phyloP scores from a whole-genome alignment of 2,113 vertebrate species.

The Sinocyclocheilus anshuiensis region DNA sequence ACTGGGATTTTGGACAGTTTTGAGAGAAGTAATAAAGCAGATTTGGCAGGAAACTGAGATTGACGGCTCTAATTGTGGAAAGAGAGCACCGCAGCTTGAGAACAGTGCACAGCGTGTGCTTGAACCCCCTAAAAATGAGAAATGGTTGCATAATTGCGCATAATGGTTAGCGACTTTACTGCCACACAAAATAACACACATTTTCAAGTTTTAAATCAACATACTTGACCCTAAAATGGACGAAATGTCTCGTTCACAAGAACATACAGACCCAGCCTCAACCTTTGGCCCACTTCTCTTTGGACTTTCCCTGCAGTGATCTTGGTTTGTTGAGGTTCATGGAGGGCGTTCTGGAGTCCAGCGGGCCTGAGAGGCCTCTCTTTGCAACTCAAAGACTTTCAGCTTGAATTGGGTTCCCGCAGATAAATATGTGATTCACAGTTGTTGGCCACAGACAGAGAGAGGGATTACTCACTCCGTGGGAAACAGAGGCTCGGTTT shows the following conservation, averaged over 20 bases:
- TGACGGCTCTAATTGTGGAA: conserved; percentile 28
- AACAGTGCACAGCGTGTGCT: background rate
- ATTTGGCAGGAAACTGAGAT: conserved; percentile 28
- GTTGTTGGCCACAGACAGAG: conserved; percentile 21
- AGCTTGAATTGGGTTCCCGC: conserved; percentile 5
- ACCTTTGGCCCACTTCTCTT: background rate
- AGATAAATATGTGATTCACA: conserved; percentile 32
- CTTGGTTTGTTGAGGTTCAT: background rate
- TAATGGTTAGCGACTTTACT: conserved; percentile 10
- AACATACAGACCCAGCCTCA: background rate
- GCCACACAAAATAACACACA: conserved; percentile 5
- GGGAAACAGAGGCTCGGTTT: conserved; percentile 3
- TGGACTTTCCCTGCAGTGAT: background rate
- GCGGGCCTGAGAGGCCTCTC: background rate
- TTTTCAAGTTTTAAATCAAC: background rate
- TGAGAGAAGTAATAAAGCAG: conserved; percentile 33
- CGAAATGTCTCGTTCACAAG: background rate
- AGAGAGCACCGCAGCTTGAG: background rate
- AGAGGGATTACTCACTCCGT: conserved; percentile 2
- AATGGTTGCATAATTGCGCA: background rate
- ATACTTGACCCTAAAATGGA: background rate
- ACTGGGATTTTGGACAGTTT: background rate
- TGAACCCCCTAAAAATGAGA: background rate
- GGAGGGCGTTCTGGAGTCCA: background rate
- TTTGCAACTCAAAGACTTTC: background rate